Percentiles rank a stretch among this genome's conserved stretches.
Evolutionary conservation across 2,888 invertebrate species (phyloP).

Genomic region (Morpho deidamia): DNA sequence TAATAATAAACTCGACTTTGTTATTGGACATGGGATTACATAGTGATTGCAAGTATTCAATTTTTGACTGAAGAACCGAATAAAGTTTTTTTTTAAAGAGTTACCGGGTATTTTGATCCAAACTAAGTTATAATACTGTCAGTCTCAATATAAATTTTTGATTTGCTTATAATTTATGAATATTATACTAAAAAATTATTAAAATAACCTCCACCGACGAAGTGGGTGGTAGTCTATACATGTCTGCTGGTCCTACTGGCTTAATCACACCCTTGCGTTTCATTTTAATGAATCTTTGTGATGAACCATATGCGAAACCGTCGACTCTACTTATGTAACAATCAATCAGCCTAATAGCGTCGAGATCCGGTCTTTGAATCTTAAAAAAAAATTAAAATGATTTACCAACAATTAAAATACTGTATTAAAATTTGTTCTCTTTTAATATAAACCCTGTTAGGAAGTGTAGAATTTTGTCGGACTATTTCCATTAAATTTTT

Average conservation of each 20-base stretch:
- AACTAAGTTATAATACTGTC: no score
- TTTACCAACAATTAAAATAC: background rate
- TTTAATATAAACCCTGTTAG: constrained; percentile 34
- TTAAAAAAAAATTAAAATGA: constrained; percentile 2
- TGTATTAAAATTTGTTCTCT: background rate
- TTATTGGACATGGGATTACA: no score
- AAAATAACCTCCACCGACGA: constrained; percentile 53
- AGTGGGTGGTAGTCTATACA: constrained; percentile 67
- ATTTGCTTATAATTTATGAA: no score
- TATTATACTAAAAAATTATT: background rate
- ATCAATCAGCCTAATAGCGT: constrained; percentile 62
- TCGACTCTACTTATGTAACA: constrained; percentile 71
- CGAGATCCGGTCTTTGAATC: constrained; percentile 48
- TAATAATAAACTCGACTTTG: no score
- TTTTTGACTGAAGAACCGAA: no score
- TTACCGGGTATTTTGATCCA: no score
- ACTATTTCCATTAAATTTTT: constrained; percentile 50
- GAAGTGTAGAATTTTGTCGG: constrained; percentile 43
- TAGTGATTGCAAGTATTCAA: no score
- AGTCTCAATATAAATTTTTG: no score
- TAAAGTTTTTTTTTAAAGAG: no score
- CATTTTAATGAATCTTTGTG: constrained; percentile 64
- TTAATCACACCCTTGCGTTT: constrained; percentile 72
- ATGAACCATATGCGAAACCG: constrained; percentile 76
- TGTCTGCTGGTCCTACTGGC: constrained; percentile 72